Base-by-base conservation (phyloP, 2,888 invertebrate genomes). In the Sminthurides aquaticus region DNA sequence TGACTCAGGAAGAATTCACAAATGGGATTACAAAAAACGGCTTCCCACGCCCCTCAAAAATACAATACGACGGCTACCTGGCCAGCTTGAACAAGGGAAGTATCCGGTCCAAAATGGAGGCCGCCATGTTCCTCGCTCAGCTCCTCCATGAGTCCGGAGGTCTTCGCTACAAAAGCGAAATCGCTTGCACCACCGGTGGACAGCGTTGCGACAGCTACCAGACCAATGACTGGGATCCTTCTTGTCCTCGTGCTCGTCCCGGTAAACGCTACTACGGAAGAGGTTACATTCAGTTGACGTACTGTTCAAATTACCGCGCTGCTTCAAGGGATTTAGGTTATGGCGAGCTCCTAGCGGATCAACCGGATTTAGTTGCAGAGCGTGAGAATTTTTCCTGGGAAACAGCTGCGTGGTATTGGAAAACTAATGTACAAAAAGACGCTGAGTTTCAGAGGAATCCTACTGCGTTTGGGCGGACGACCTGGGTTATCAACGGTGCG, bases 401-500 rank as follows among this genome's bases (percentile, higher is more conserved):
- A 11, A 43, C 43, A 11, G 34, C 58, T 18, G 56, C 29, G 18
- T 66, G 66, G 66, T 66, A 54, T 24, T 66, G 66, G 66, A 63
- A 63, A 26, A 2, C 5, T 1, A 49, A 52, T 20, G 66, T 66
- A 1, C 59, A 60, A 15, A 24, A 27, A 22, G 43, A 29, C 2
- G 66, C 62, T 20, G 60, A 25, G 2, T 1, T 24, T 1, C 22
- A 60, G 3, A n/a, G n/a, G n/a, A n/a, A n/a, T n/a, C n/a, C n/a
- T n/a, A 54, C 43, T 1, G 24, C 24, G 57, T 68, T 68, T 57
- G 68, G 68, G 2, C 5, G 22, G 8, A 57, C 65, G n/a, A 68
- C 68, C 5, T 65, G 60, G 26, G 65, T 63, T 3, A 68, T 68
- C 24, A 68, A 68, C 55, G 65, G 68, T 3, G 57, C 52, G 20